Base-by-base conservation (phyloP, 2,113 vertebrate species). In the Cryptoleucopteryx plumbea region DNA sequence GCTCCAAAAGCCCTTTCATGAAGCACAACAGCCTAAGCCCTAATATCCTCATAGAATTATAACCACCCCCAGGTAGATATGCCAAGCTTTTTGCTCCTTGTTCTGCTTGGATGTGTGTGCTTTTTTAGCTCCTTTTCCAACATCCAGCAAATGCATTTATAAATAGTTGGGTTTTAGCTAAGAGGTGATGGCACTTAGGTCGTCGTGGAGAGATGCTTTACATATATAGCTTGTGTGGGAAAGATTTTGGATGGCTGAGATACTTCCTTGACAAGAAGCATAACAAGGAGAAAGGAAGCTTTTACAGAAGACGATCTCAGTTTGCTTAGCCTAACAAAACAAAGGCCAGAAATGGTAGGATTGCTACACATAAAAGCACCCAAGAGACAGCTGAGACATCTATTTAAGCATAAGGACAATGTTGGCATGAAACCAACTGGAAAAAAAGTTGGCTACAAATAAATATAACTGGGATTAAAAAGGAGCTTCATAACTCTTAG, bases 261-360 rank as follows among this genome's bases (percentile, higher is more conserved):
- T 29, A 29, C 32, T 72, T 86, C 70, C 66, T 67, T 52, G 62
- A 56, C 73, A 77, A 72, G 62, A 40, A 78, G 56, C 32, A 27
- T 34, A 45, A 75, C 65, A 82, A 79, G 70, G 19, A 81, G 72
- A 90, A 93, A 93, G 55, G 78, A 71, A 73, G 66, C 55, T 87
- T 47, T 89, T 89, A 34, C 48, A 86, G 66, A 66, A 88, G 50
- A 58, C 4, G 6, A 40, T 59, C 86, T 90, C 66, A 70, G 87
- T 94, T 93, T 86, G 68, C 90, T 96, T 62, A 78, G 92, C 72
- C 73, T 70, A 91, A 58, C 67, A 81, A 88, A 95, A 88, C 77
- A 91, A 87, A 97, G 93, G 73, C 67, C 79, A 67, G 67, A 94
- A 84, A 34, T 68, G 55, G 50, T n/a, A 84, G 87, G 87, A 91